Evolutionary conservation across 1,140 invertebrate species (phyloP).

Genomic region (Bombus balteatus): DNA sequence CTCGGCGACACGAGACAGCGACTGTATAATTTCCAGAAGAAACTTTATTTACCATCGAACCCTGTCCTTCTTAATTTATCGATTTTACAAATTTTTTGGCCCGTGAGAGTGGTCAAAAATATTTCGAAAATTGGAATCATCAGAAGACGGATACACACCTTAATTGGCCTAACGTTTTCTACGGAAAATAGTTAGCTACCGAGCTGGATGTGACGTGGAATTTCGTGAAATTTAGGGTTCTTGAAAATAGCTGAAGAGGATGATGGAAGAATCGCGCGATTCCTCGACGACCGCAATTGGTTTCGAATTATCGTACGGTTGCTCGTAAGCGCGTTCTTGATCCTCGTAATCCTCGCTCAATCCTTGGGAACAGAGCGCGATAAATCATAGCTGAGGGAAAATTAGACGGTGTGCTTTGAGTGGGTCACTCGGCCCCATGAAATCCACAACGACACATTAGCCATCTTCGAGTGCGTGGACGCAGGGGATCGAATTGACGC

Average conservation of each 20-base stretch:
- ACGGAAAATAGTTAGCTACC: fast-evolving
- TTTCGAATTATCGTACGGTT: neutral
- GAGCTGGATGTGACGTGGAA: fast-evolving
- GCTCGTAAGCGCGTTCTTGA: neutral
- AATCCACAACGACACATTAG: slow-evolving; percentile 53
- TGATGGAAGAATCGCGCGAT: no score
- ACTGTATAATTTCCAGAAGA: neutral
- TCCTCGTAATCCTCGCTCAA: neutral
- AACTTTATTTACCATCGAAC: neutral
- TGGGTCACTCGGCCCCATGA: slow-evolving; percentile 43
- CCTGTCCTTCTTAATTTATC: fast-evolving
- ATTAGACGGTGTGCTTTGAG: slow-evolving; percentile 37
- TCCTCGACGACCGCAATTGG: neutral
- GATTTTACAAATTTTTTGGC: fast-evolving
- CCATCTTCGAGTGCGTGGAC: neutral
- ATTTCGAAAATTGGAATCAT: neutral
- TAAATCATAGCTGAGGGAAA: slow-evolving; percentile 29
- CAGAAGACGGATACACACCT: no score
- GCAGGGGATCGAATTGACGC: slow-evolving; percentile 41
- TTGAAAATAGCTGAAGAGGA: no score
- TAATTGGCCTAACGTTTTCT: no score
- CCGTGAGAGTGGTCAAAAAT: fast-evolving
- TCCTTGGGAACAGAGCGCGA: neutral
- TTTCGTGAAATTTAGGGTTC: no score
- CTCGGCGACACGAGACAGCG: neutral